Percentiles rank a stretch among this genome's conserved stretches.
phyloP scores from a whole-genome alignment of 92 coral and sea anemone species.

The Heteractis magnifica region DNA sequence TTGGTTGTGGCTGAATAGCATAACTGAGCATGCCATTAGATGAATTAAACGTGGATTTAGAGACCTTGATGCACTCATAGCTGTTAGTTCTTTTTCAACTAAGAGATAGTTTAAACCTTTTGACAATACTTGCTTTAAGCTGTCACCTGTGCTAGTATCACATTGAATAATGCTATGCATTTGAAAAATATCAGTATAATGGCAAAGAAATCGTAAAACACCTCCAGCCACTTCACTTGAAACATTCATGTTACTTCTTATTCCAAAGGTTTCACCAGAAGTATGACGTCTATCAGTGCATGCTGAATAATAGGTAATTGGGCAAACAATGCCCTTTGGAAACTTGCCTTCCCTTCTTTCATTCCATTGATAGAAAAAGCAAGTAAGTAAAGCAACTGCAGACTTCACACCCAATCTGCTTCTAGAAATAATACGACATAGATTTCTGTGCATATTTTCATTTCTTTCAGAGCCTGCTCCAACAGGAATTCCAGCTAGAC shows the following conservation, averaged over 20 bases:
- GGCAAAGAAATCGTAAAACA: conserved; percentile 8
- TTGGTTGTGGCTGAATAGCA: too few species aligned
- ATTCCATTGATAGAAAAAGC: conserved; percentile 51
- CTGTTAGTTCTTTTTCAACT: too few species aligned
- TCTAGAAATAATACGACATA: too few species aligned
- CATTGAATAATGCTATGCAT: conserved; percentile 15
- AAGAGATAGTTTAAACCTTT: too few species aligned
- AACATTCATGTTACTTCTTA: neutral
- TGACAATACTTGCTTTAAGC: conserved; percentile 22
- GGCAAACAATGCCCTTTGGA: conserved; percentile 40
- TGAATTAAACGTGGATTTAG: too few species aligned
- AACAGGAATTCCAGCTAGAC: too few species aligned
- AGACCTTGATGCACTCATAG: too few species aligned
- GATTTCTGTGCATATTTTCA: too few species aligned
- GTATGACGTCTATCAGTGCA: neutral
- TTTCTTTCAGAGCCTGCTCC: too few species aligned
- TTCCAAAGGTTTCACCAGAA: conserved; percentile 25
- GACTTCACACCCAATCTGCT: conserved; percentile 25
- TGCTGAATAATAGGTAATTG: conserved; percentile 32
- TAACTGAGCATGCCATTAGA: too few species aligned
- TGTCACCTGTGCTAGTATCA: neutral
- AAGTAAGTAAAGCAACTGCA: conserved; percentile 41
- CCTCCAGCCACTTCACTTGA: neutral
- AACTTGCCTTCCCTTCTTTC: conserved; percentile 33
- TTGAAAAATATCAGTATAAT: conserved; percentile 5